A percentile compares a stretch with the other conserved stretches of the same genome.
Conservation (phyloP, 2,113 vertebrate species). For the Bos javanicus region DNA sequence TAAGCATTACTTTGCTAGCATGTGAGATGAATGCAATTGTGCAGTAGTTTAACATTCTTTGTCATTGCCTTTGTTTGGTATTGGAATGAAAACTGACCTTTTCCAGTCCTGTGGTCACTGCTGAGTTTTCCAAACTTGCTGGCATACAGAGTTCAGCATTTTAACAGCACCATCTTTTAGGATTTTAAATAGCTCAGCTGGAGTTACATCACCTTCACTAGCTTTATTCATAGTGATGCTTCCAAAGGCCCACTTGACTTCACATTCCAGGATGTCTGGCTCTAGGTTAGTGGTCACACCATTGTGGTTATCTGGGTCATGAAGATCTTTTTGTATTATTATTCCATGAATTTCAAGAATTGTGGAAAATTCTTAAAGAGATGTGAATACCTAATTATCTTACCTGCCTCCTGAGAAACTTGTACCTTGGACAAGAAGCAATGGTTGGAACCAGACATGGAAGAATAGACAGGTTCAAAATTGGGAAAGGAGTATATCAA, state of each 20-base stretch:
- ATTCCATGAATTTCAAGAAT: background rate
- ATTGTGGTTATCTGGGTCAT: background rate
- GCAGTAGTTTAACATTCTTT: background rate
- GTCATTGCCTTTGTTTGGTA: background rate
- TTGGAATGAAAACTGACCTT: background rate
- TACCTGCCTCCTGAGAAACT: background rate
- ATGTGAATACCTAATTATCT: background rate
- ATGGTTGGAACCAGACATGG: background rate
- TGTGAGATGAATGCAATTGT: background rate
- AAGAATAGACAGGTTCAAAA: background rate
- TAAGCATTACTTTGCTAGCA: background rate
- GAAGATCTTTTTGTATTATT: background rate
- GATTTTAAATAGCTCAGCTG: background rate
- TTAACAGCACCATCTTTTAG: background rate
- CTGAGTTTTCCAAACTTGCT: background rate
- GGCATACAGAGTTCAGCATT: background rate
- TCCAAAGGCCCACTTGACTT: background rate
- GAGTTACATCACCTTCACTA: background rate
- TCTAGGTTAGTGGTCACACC: background rate
- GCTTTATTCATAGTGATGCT: background rate
- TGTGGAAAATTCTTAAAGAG: background rate
- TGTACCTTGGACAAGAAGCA: background rate
- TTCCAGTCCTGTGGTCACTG: background rate
- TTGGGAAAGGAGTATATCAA: background rate
- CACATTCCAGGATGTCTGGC: background rate